Evolutionary conservation across 2,113 vertebrate species (phyloP), one percentile per base, ranked within the genome.

Genomic region (Hassar affinis): DNA sequence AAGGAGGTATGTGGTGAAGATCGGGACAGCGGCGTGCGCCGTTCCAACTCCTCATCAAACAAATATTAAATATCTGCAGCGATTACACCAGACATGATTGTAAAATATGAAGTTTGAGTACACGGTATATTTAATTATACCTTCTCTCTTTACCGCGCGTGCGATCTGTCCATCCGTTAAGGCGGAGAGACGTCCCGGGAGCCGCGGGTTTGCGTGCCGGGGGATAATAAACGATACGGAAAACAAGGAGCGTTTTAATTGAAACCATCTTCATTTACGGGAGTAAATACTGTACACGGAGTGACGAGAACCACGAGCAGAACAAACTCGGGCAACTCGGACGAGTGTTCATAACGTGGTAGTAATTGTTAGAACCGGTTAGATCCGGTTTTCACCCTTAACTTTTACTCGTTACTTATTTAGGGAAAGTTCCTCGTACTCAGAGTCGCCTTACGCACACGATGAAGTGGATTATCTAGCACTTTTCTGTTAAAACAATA

Each of bases 21-120:
- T 71, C 66, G 84, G 74, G 33, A 59, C 33, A 85, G 42, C 47
- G 22, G 30, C 27, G 64, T 17, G 17, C 38, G 83, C 33, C 9
- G 35, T 69, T 87, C 56, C 61, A 81, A 81, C 69, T 61, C 42
- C 52, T 78, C 71, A 61, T 78, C 62, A 71, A 77, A 30, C 79
- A 78, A 88, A 84, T 86, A 82, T 78, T 80, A 80, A 74, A 85
- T 83, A 86, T 87, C 81, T 75, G 51, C 30, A 72, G 77, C 11
- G 54, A 68, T 35, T 81, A 22, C 54, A 72, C 80, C 74, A 84
- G 75, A 86, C 45, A 68, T 84, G 22, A 78, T 85, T 66, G 83
- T 87, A 57, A 79, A 83, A 85, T 85, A 83, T 79, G 54, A 85
- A 71, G 68, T 84, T 89, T 45, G 30, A n/a, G 49, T 82, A 87